Conservation (phyloP, 2,888 invertebrate genomes). For the Chelonus formosanus region DNA sequence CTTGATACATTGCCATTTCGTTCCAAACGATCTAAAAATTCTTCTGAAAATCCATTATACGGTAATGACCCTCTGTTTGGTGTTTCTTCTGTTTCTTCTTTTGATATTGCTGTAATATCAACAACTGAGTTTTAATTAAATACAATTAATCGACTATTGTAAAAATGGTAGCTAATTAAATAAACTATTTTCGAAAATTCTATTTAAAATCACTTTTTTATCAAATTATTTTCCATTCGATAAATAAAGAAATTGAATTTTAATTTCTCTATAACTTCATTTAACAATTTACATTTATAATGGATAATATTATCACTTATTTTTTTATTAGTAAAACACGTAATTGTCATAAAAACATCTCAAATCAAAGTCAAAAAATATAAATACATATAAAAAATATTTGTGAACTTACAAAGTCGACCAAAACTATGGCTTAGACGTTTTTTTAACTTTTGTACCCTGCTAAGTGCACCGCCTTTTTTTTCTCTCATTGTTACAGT, state of each 20-base stretch:
- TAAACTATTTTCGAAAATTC: too few relatives aligned
- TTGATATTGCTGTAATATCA: slow-evolving; percentile 78
- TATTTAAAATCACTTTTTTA: too few relatives aligned
- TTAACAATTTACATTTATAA: neutral
- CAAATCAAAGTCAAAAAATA: slow-evolving; percentile 8
- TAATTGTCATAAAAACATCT: neutral
- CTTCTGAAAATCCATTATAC: slow-evolving; percentile 93
- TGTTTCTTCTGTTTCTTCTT: slow-evolving; percentile 85
- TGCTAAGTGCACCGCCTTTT: slow-evolving; percentile 88
- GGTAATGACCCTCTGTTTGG: slow-evolving; percentile 81
- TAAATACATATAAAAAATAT: slow-evolving; percentile 5
- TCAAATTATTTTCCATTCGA: too few relatives aligned
- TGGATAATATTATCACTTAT: too few relatives aligned
- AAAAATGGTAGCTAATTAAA: too few relatives aligned
- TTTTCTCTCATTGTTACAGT: slow-evolving; percentile 90
- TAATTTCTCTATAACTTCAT: too few relatives aligned
- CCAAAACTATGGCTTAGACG: slow-evolving; percentile 96
- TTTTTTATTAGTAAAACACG: too few relatives aligned
- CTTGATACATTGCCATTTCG: slow-evolving; percentile 92
- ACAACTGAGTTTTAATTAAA: neutral
- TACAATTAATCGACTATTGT: neutral
- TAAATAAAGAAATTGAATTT: too few relatives aligned
- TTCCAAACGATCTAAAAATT: slow-evolving; percentile 92
- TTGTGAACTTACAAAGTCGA: slow-evolving; percentile 85
- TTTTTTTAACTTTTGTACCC: slow-evolving; percentile 94